These are phyloP conservation scores for Eudasyphora cyanicolor DNA, from an alignment of 2,888 invertebrate genomes.

Conservation along the genomic window DNA sequence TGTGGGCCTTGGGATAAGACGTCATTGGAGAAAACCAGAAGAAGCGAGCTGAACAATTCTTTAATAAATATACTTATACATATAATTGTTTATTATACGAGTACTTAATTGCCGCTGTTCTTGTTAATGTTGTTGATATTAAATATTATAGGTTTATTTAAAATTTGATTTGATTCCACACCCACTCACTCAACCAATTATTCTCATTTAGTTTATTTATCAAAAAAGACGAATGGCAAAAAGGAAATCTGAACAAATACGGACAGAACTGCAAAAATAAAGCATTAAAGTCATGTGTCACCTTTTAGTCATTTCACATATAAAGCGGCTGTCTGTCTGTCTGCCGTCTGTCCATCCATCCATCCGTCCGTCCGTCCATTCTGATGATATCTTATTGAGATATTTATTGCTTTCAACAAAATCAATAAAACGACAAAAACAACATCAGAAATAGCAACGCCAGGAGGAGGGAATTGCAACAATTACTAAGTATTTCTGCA, in stretches of 20 bases:
- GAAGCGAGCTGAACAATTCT: too few species aligned
- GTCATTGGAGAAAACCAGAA: too few species aligned
- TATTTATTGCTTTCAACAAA: slow-evolving; percentile 65
- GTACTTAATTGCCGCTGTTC: neutral
- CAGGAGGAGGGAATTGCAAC: neutral
- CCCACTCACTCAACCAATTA: slow-evolving; percentile 57
- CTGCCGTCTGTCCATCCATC: slow-evolving; percentile 39
- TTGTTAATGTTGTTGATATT: neutral
- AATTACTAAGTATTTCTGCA: slow-evolving; percentile 7
- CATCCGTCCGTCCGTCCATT: slow-evolving; percentile 43
- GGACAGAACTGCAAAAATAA: slow-evolving; percentile 17
- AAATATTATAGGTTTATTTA: neutral
- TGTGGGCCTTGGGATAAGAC: too few species aligned
- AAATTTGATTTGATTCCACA: slow-evolving; percentile 47
- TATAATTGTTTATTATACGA: too few species aligned
- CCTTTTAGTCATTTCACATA: slow-evolving; percentile 55
- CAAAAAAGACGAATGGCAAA: slow-evolving; percentile 17
- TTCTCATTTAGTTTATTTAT: slow-evolving; percentile 36
- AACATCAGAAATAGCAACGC: slow-evolving; percentile 33
- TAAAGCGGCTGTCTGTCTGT: slow-evolving; percentile 40
- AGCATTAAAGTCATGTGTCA: slow-evolving; percentile 62
- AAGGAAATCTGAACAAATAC: slow-evolving; percentile 4
- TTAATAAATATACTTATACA: too few species aligned
- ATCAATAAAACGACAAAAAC: slow-evolving; percentile 56
- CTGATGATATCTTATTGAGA: slow-evolving; percentile 66